These are phyloP conservation scores for Philypnodon macrostomus DNA, from an alignment of 2,797 vertebrate genomes.

Conservation along the genomic window DNA sequence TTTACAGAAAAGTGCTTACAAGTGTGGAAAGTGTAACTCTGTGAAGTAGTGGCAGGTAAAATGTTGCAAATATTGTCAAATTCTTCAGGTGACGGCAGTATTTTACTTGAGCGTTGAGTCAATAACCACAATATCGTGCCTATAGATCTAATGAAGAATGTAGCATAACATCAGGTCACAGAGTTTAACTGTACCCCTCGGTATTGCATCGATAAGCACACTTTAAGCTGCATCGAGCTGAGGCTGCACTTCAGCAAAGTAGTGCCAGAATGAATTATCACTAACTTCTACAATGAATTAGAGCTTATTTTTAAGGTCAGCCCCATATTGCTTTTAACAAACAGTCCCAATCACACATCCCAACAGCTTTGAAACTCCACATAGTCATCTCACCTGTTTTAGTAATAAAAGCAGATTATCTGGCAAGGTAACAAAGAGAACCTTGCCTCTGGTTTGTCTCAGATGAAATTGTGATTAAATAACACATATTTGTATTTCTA, in stretches of 20 bases:
- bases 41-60: constrained; percentile 31
- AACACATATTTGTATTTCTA: too few relatives aligned
- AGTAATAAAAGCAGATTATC: constrained; percentile 40
- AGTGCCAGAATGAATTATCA: constrained; percentile 24
- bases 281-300: constrained; percentile 17
- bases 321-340: constrained; percentile 27
- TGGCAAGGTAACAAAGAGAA: constrained; percentile 13
- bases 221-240: constrained; percentile 35
- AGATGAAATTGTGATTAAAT: too few relatives aligned
- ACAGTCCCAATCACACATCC: constrained; percentile 16
- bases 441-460: constrained; percentile 9
- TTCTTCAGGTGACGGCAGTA: constrained; percentile 24
- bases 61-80: constrained; percentile 13
- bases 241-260: constrained; percentile 38
- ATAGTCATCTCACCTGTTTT: constrained; percentile 25
- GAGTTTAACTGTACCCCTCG: constrained; percentile 48
- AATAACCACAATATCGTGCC: constrained; percentile 14
- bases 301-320: constrained; percentile 22
- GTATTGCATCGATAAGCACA: constrained; percentile 51
- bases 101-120: constrained; percentile 31
- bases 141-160: constrained; percentile 34
- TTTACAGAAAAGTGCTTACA: constrained; percentile 9
- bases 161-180: constrained; percentile 44
- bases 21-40: constrained; percentile 18
- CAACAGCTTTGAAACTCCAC: constrained; percentile 15